phyloP scores from a whole-genome alignment of 2,797 vertebrate genomes.

The Holocentrus rufus region DNA sequence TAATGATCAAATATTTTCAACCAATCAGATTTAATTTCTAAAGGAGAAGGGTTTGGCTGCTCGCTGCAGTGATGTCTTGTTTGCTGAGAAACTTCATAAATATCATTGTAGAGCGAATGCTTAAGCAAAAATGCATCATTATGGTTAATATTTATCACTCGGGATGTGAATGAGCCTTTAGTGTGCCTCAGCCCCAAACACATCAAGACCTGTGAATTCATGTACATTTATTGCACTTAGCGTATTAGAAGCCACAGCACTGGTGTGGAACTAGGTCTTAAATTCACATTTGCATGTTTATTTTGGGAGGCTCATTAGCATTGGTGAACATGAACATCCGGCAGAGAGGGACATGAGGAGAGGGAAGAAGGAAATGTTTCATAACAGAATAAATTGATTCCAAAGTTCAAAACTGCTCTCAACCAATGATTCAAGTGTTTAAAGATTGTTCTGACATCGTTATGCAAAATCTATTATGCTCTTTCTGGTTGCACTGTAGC shows the following conservation, averaged over 20 bases:
- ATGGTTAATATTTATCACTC: background rate
- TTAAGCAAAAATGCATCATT: too few relatives aligned
- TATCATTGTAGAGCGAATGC: too few relatives aligned
- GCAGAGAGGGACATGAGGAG: constrained; percentile 17
- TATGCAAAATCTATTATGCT: constrained; percentile 29
- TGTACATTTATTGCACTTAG: constrained; percentile 40
- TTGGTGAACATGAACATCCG: constrained; percentile 68
- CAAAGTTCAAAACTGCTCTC: constrained; percentile 50
- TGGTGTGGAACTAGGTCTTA: constrained; percentile 72
- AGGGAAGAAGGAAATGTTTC: constrained; percentile 51
- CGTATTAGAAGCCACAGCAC: constrained; percentile 33
- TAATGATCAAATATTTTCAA: too few relatives aligned
- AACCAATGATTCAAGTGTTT: constrained; percentile 45
- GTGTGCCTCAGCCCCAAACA: background rate
- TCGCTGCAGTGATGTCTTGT: too few relatives aligned
- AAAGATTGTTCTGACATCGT: constrained; percentile 42
- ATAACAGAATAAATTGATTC: constrained; percentile 57
- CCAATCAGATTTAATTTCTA: too few relatives aligned
- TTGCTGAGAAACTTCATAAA: too few relatives aligned
- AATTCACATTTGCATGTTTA: constrained; percentile 75
- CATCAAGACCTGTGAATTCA: constrained; percentile 20
- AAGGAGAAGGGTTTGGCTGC: too few relatives aligned
- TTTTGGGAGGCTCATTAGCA: constrained; percentile 74
- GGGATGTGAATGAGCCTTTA: constrained; percentile 3
- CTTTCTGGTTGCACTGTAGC: constrained; percentile 23